These are phyloP conservation scores for Poecile montanus DNA, from an alignment of 2,797 vertebrate genomes.

Conservation along the genomic window DNA sequence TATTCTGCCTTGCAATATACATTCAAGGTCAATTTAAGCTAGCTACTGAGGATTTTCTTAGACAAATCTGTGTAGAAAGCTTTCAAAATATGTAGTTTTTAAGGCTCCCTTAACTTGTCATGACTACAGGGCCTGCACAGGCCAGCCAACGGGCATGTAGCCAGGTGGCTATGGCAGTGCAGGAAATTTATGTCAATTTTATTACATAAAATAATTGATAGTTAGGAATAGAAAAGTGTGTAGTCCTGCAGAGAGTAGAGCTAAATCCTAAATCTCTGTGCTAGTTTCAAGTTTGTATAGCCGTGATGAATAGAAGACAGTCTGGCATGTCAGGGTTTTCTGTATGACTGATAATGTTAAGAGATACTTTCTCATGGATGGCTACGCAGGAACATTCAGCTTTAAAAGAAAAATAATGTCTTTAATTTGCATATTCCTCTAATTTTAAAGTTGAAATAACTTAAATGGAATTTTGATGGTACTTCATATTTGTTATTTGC, in stretches of 20 bases:
- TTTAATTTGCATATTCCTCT: constrained; percentile 8
- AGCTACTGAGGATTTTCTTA: not conserved
- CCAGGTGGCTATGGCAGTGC: not conserved
- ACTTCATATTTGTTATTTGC: not conserved
- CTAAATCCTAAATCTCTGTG: not conserved
- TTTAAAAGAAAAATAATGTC: not conserved
- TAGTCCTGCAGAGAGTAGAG: not conserved
- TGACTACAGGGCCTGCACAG: not conserved
- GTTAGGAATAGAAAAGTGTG: not conserved
- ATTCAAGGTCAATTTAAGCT: not conserved
- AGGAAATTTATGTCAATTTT: not conserved
- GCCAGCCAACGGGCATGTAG: not conserved
- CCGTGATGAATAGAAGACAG: not conserved
- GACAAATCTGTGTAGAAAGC: not conserved
- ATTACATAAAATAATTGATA: not conserved
- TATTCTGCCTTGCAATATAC: not conserved
- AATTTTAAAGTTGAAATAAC: not conserved
- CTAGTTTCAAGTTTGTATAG: not conserved
- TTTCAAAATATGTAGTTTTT: not conserved
- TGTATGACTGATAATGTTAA: not conserved
- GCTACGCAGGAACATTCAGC: not conserved
- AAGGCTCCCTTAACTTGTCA: not conserved
- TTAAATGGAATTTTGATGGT: not conserved
- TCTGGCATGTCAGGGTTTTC: constrained; percentile 20
- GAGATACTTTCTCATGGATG: not conserved